Conservation (phyloP, 2,888 invertebrate genomes). For the Pycnomerus fuliginosus region DNA sequence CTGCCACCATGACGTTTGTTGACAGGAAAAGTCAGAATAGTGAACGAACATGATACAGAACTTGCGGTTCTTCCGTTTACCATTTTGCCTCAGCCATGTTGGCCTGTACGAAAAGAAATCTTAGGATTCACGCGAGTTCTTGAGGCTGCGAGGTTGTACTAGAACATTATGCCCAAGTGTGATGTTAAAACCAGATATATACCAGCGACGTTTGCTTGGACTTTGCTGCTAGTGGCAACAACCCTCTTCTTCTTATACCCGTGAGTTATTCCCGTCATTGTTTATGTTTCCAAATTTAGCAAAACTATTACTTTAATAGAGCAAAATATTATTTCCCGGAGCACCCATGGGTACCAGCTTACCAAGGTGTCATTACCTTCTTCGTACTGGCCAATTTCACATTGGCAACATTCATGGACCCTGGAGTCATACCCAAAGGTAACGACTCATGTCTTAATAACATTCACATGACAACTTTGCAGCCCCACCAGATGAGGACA, state of each 20-base stretch:
- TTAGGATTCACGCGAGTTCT: constrained; percentile 42
- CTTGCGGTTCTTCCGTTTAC: constrained; percentile 10
- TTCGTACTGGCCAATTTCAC: constrained; percentile 98
- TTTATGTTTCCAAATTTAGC: constrained; percentile 38
- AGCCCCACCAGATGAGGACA: constrained; percentile 96
- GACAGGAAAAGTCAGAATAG: no score
- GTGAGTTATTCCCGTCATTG: constrained; percentile 69
- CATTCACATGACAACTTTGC: constrained; percentile 17
- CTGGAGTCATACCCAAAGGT: constrained; percentile 98
- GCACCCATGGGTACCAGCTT: constrained; percentile 88
- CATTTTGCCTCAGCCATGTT: constrained; percentile 52
- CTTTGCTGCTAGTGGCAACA: constrained; percentile 88
- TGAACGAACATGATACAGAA: no score
- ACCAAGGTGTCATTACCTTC: constrained; percentile 92
- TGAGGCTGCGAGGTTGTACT: constrained; percentile 41
- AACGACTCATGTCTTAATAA: constrained; percentile 29
- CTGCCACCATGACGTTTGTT: background rate
- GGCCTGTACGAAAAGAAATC: constrained; percentile 47
- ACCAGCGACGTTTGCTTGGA: constrained; percentile 99
- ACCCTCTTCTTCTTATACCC: constrained; percentile 95
- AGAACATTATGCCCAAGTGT: constrained; percentile 86
- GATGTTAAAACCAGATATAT: constrained; percentile 95
- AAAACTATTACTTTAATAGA: constrained; percentile 56
- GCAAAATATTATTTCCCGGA: constrained; percentile 82
- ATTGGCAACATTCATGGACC: constrained; percentile 99